Conservation (phyloP, 2,797 vertebrate genomes). For the Sciurus vulgaris region DNA sequence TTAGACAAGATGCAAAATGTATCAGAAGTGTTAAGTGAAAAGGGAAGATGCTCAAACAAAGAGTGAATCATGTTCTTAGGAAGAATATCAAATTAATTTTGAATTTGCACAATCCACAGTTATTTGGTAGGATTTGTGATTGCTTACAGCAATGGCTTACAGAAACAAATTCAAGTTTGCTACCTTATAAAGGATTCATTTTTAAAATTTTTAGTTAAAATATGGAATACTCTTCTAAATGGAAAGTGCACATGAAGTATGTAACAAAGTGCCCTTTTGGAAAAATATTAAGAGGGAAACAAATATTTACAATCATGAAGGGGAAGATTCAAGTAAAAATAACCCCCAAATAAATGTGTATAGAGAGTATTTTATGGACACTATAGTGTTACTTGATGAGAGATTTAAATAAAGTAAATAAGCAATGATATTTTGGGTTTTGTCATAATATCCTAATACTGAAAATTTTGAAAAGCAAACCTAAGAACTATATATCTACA, state of each 20-base stretch:
- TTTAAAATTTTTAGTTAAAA: constrained; percentile 4
- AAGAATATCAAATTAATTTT: constrained; percentile 58
- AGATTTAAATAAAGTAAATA: constrained; percentile 2
- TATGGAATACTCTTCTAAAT: neutral
- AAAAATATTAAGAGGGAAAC: constrained; percentile 13
- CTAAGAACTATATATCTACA: neutral
- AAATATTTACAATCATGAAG: constrained; percentile 1
- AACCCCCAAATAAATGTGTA: neutral
- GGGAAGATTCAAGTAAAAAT: neutral
- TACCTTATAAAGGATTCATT: constrained; percentile 14
- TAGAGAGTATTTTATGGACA: neutral
- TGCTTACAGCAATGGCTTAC: neutral
- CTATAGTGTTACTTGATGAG: neutral
- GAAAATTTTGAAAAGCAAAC: constrained; percentile 7
- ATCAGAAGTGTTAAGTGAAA: constrained; percentile 13
- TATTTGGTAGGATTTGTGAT: neutral
- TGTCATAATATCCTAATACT: neutral
- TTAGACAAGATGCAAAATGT: constrained; percentile 50
- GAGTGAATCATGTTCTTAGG: neutral
- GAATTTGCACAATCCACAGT: constrained; percentile 22
- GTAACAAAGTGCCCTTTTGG: neutral
- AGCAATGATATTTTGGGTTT: neutral
- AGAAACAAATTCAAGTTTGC: constrained; percentile 9
- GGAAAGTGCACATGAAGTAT: neutral
- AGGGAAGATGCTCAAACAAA: constrained; percentile 47